A percentile compares a stretch with the other conserved stretches of the same genome.
Conservation (phyloP, 1,140 invertebrate species). For the Lasioglossum baleicum region DNA sequence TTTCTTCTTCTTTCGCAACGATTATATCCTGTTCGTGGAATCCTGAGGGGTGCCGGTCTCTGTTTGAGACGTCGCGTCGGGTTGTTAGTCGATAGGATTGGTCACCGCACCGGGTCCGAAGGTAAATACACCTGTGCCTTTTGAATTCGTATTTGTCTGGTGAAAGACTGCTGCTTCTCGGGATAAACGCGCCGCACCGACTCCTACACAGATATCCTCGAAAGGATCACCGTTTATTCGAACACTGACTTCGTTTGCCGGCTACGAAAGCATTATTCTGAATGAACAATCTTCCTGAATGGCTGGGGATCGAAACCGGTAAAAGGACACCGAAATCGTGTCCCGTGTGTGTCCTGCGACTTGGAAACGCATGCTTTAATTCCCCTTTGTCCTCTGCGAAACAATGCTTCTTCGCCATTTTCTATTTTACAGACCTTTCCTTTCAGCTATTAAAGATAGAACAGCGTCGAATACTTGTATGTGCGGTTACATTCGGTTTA, state of each 20-base stretch:
- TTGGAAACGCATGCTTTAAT: too few relatives aligned
- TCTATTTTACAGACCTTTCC: too few relatives aligned
- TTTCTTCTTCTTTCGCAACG: neutral
- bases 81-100: neutral
- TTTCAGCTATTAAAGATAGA: too few relatives aligned
- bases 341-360: too few relatives aligned
- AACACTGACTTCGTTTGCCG: neutral
- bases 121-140: slow-evolving; percentile 29
- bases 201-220: neutral
- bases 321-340: too few relatives aligned
- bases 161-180: neutral
- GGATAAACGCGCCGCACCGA: too few relatives aligned
- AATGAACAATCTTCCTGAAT: slow-evolving; percentile 1
- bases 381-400: too few relatives aligned
- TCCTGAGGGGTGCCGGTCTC: neutral
- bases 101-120: too few relatives aligned
- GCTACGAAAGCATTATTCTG: neutral
- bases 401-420: too few relatives aligned
- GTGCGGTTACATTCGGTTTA: too few relatives aligned
- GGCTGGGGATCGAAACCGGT: neutral
- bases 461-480: too few relatives aligned
- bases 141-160: slow-evolving; percentile 13
- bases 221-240: neutral
- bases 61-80: neutral
- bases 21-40: slow-evolving; percentile 23